These are phyloP conservation scores for Rhinolophus ferrumequinum DNA, from an alignment of 2,113 vertebrate species.

Conservation along the genomic window DNA sequence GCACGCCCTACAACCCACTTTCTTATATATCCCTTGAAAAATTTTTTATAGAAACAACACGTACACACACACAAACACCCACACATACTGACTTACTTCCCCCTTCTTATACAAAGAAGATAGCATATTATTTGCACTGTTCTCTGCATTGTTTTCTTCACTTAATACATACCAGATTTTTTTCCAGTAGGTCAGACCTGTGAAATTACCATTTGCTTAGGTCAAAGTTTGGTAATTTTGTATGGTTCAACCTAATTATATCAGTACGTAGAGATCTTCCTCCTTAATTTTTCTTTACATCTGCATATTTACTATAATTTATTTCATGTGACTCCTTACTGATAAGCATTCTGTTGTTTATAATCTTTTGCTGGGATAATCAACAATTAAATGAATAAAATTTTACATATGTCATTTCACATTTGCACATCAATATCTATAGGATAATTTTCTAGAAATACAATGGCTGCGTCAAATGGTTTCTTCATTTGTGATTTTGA, in stretches of 20 bases:
- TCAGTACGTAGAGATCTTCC: not conserved
- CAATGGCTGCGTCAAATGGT: not conserved
- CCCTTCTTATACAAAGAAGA: not conserved
- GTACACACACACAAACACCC: not conserved
- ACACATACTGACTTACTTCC: not conserved
- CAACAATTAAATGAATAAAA: not conserved
- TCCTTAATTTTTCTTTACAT: not conserved
- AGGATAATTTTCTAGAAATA: not conserved
- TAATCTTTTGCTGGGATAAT: not conserved
- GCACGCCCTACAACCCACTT: not conserved
- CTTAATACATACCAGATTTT: not conserved
- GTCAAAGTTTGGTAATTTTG: not conserved
- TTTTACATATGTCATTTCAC: not conserved
- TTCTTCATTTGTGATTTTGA: constrained; percentile 39
- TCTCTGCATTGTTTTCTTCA: not conserved
- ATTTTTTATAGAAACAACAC: not conserved
- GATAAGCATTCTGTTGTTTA: not conserved
- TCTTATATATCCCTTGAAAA: not conserved
- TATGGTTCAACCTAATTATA: not conserved
- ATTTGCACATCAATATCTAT: not conserved
- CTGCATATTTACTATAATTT: not conserved
- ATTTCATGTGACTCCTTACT: not conserved
- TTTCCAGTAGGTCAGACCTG: not conserved
- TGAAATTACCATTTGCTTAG: not conserved
- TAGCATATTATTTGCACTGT: not conserved